Percentiles rank a stretch among this genome's conserved stretches.
Conservation (phyloP, 1,140 invertebrate species). For the Watersipora subatra region DNA sequence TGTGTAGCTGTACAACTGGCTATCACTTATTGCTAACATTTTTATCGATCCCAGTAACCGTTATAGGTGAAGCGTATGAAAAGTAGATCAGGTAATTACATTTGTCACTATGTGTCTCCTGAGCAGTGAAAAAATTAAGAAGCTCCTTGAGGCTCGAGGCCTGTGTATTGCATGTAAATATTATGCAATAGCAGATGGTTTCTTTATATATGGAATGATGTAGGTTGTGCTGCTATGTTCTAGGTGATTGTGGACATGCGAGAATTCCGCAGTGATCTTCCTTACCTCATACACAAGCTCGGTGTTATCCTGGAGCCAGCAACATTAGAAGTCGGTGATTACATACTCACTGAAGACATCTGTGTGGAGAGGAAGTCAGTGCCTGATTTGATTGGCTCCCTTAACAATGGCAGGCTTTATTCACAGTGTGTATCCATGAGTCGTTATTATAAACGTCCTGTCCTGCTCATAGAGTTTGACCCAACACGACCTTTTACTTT, state of each 20-base stretch:
- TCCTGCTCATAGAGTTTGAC: slow-evolving; percentile 88
- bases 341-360: slow-evolving; percentile 70
- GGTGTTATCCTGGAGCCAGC: slow-evolving; percentile 81
- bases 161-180: too few species aligned
- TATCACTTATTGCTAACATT: too few species aligned
- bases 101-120: too few species aligned
- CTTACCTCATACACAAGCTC: slow-evolving; percentile 77
- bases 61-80: too few species aligned
- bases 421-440: slow-evolving; percentile 54
- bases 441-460: slow-evolving; percentile 31
- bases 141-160: too few species aligned
- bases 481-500: slow-evolving; percentile 77
- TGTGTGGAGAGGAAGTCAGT: slow-evolving; percentile 80
- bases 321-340: slow-evolving; percentile 26
- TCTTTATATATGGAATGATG: too few species aligned
- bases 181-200: too few species aligned
- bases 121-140: too few species aligned
- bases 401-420: slow-evolving; percentile 86
- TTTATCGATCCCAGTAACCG: too few species aligned
- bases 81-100: too few species aligned
- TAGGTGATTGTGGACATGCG: slow-evolving; percentile 89
- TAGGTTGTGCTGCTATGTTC: too few species aligned
- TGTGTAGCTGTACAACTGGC: too few species aligned
- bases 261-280: slow-evolving; percentile 92
- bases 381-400: slow-evolving; percentile 87